Conservation (phyloP, 2,888 invertebrate species). For the Epirrita christyi region DNA sequence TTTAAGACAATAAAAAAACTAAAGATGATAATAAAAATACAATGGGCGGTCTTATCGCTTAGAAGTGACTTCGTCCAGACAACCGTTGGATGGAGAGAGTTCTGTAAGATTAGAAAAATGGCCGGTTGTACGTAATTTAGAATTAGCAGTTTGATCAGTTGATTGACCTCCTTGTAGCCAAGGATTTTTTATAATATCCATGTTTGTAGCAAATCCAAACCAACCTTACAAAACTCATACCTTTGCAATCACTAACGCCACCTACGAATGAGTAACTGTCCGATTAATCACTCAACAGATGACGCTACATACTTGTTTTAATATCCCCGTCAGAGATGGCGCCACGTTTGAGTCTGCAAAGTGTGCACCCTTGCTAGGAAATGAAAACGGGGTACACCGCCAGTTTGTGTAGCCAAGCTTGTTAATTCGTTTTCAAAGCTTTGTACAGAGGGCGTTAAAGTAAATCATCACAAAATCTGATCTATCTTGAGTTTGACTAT, state of each 20-base stretch:
- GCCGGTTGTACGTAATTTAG: too few species aligned
- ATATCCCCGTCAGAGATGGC: constrained; percentile 11
- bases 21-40: too few species aligned
- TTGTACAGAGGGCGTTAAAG: constrained; percentile 35
- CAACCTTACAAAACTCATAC: background rate
- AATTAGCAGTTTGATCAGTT: too few species aligned
- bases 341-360: background rate
- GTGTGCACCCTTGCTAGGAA: background rate
- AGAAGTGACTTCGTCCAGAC: too few species aligned
- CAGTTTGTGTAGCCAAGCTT: background rate
- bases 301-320: background rate
- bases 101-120: too few species aligned
- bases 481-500: too few species aligned
- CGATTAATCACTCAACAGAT: constrained; percentile 1
- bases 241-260: constrained; percentile 12
- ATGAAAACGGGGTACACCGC: background rate
- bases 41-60: too few species aligned
- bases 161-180: too few species aligned
- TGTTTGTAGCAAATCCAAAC: too few species aligned
- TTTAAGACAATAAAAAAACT: too few species aligned
- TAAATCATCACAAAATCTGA: background rate
- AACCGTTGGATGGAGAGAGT: too few species aligned
- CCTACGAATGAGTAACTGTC: background rate
- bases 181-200: too few species aligned
- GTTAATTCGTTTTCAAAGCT: constrained; percentile 17